These are phyloP conservation scores for Kryptolebias marmoratus DNA, from an alignment of 2,113 vertebrate genomes.

Conservation along the genomic window DNA sequence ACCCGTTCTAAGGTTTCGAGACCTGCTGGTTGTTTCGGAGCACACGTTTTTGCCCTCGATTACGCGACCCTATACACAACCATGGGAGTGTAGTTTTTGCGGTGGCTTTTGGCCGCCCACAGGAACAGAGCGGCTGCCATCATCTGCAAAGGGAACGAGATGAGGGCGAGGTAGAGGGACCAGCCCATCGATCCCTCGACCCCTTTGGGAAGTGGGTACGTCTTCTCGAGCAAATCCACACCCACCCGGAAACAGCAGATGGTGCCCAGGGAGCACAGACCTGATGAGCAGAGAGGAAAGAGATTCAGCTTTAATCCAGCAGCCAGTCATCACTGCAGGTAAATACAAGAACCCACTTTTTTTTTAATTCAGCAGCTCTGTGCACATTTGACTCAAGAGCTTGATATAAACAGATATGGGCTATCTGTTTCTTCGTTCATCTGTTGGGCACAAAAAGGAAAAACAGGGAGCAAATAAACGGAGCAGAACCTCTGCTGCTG, in stretches of 20 bases:
- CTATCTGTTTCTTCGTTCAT: no score
- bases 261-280: conserved; percentile 88
- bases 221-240: conserved; percentile 86
- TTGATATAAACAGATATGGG: no score
- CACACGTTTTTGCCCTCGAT: not conserved
- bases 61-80: conserved; percentile 89
- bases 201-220: conserved; percentile 64
- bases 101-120: conserved; percentile 93
- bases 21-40: conserved; percentile 10
- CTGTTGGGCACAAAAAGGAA: no score
- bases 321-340: no score
- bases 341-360: no score
- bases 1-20: not conserved
- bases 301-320: no score
- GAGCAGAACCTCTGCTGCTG: no score
- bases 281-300: conserved; percentile 66
- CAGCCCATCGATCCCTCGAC: conserved; percentile 88
- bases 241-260: conserved; percentile 92
- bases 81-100: conserved; percentile 91
- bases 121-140: conserved; percentile 96
- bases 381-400: no score
- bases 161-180: conserved; percentile 97
- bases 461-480: no score
- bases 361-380: no score
- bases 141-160: conserved; percentile 93